A percentile compares a stretch with the other conserved stretches of the same genome.
Evolutionary conservation across 2,113 vertebrate genomes (phyloP).

Genomic region (Solenodon paradoxus): DNA sequence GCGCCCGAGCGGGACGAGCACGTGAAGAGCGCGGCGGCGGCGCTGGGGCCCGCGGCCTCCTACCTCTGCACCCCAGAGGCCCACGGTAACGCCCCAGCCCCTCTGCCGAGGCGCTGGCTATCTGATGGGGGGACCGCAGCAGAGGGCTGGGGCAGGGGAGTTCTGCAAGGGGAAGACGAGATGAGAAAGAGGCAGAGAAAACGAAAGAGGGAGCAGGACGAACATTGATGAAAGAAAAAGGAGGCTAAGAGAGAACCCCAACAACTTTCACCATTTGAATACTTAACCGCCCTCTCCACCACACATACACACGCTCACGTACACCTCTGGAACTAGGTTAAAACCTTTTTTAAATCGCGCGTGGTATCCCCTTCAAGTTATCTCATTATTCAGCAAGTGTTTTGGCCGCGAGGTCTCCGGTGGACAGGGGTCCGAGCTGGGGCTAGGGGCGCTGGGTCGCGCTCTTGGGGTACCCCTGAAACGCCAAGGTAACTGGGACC

Average conservation of each 20-base stretch:
- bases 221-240: neutral
- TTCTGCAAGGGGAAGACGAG: neutral
- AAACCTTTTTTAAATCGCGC: neutral
- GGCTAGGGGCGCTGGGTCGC: neutral
- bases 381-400: neutral
- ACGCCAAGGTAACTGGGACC: neutral
- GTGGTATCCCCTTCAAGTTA: neutral
- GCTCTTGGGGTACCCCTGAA: neutral
- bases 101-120: neutral
- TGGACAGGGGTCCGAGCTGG: neutral
- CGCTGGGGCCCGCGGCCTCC: conserved; percentile 78
- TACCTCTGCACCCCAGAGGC: conserved; percentile 86
- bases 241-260: neutral
- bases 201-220: neutral
- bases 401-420: neutral
- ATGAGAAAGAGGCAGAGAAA: neutral
- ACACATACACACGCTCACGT: neutral
- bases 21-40: conserved; percentile 80
- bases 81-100: conserved; percentile 84
- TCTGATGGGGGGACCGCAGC: neutral
- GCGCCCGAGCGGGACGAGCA: conserved; percentile 86
- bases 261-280: neutral
- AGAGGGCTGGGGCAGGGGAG: neutral
- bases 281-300: neutral
- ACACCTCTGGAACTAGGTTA: neutral